A percentile compares a stretch with the other conserved stretches of the same genome.
Conservation (phyloP, 1,140 invertebrate genomes). For the Lepidurus packardi region DNA sequence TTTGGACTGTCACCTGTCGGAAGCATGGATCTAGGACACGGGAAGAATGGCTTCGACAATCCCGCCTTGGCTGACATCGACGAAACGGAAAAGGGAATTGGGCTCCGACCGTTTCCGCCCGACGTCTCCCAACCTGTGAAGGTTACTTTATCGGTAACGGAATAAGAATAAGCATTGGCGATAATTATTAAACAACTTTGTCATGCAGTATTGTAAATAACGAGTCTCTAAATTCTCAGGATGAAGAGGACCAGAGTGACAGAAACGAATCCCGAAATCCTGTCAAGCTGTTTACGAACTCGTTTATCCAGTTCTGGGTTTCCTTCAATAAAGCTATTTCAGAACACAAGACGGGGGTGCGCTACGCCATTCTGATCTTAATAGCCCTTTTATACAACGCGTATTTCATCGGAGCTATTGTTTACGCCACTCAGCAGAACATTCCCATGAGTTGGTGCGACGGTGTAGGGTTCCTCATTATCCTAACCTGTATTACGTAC, state of each 20-base stretch:
- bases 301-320: constrained; percentile 28
- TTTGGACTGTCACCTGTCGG: not conserved
- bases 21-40: not conserved
- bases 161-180: not conserved
- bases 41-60: not conserved
- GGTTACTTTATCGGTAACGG: not conserved
- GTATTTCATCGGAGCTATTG: constrained; percentile 39
- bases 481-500: constrained; percentile 58
- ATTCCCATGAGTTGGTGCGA: constrained; percentile 52
- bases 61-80: not conserved
- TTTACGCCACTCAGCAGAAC: constrained; percentile 32
- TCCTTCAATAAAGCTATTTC: constrained; percentile 13
- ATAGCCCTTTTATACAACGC: constrained; percentile 39
- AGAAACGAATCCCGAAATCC: constrained; percentile 18
- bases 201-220: not conserved
- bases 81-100: not conserved
- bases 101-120: not conserved
- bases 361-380: constrained; percentile 19
- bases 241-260: not conserved
- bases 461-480: constrained; percentile 66
- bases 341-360: constrained; percentile 22
- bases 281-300: constrained; percentile 25
- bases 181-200: not conserved
- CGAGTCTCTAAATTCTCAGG: not conserved
- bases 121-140: not conserved